These are phyloP conservation scores for Halictus ligatus DNA, from an alignment of 2,888 invertebrate genomes.

Conservation along the genomic window DNA sequence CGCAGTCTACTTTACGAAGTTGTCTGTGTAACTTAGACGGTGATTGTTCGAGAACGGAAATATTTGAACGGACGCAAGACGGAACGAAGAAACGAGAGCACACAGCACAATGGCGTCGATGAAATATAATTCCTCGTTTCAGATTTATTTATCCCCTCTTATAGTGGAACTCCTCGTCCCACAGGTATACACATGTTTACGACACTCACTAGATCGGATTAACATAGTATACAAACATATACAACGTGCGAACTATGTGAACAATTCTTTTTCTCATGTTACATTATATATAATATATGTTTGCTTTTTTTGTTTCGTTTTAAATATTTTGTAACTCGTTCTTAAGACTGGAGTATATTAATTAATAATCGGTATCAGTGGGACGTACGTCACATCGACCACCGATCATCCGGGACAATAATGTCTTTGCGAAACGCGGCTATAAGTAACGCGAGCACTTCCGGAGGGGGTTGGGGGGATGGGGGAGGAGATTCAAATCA, in stretches of 20 bases:
- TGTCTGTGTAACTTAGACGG: too few species aligned
- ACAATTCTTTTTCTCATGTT: slow-evolving; percentile 23
- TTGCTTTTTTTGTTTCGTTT: slow-evolving; percentile 5
- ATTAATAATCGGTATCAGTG: slow-evolving; percentile 54
- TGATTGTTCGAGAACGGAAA: not conserved
- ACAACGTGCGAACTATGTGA: slow-evolving; percentile 70
- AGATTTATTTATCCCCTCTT: slow-evolving; percentile 65
- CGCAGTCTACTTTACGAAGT: too few species aligned
- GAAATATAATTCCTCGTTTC: slow-evolving; percentile 61
- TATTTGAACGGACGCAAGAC: not conserved
- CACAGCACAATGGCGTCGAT: slow-evolving; percentile 8
- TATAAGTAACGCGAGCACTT: not conserved
- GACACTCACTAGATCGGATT: slow-evolving; percentile 61
- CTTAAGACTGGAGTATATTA: slow-evolving; percentile 44
- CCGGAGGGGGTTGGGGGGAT: too few species aligned
- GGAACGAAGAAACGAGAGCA: not conserved
- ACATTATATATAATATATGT: not conserved
- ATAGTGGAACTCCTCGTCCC: slow-evolving; percentile 39
- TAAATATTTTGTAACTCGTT: slow-evolving; percentile 37
- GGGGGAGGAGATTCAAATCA: not conserved
- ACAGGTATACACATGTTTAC: slow-evolving; percentile 63
- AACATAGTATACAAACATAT: slow-evolving; percentile 75
- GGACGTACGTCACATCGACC: slow-evolving; percentile 65
- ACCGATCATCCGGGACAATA: slow-evolving; percentile 43
- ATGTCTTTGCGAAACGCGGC: slow-evolving; percentile 12